Conservation (phyloP, 1,140 invertebrate species). For the Anagrus nilaparvatae region DNA sequence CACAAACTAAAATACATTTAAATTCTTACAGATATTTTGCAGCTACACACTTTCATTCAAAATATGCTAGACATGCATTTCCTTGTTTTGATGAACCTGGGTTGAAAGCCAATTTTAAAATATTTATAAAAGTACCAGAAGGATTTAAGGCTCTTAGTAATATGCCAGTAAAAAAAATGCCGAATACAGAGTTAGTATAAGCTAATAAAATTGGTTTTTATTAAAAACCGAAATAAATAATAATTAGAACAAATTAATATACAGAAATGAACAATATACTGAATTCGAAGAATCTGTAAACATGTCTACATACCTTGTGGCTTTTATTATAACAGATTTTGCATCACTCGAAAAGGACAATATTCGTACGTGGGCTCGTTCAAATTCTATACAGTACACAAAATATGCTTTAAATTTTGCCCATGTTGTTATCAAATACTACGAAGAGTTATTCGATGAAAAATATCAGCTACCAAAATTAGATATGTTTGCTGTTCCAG, state of each 20-base stretch:
- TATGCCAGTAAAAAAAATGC: no score
- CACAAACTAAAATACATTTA: background rate
- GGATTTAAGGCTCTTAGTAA: constrained; percentile 69
- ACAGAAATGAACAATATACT: no score
- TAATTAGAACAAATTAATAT: no score
- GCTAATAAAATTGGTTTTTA: no score
- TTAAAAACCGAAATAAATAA: no score
- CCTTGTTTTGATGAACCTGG: constrained; percentile 93
- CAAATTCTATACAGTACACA: constrained; percentile 48
- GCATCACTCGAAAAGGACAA: no score
- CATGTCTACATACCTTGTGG: constrained; percentile 85
- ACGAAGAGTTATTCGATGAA: constrained; percentile 31
- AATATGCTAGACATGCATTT: constrained; percentile 78
- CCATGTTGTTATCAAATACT: constrained; percentile 29
- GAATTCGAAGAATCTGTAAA: constrained; percentile 54
- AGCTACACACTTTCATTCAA: constrained; percentile 81
- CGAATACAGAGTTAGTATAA: no score
- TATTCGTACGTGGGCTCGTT: constrained; percentile 56
- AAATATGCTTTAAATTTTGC: constrained; percentile 46
- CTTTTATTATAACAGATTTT: constrained; percentile 75
- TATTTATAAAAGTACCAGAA: constrained; percentile 57
- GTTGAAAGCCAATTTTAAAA: constrained; percentile 76
- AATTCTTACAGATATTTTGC: constrained; percentile 64
- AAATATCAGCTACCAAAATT: constrained; percentile 40
- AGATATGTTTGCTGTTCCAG: constrained; percentile 55